phyloP scores from a whole-genome alignment of 2,888 invertebrate species.

The Cephalotes varians region DNA sequence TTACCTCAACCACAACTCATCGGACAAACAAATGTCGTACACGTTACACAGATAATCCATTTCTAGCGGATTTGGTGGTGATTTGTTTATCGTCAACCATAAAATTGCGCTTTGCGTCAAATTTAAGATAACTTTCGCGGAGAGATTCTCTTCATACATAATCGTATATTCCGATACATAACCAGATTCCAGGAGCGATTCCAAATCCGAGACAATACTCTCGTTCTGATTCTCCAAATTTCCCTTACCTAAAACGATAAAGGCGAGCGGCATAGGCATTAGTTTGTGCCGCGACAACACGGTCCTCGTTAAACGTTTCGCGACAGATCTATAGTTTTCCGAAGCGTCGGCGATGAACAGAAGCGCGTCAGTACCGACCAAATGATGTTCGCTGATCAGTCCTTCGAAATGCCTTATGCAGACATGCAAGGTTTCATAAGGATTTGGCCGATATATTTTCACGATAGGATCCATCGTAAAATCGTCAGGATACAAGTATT shows the following conservation, averaged over 20 bases:
- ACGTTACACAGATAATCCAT: constrained; percentile 79
- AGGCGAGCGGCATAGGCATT: constrained; percentile 80
- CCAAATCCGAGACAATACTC: constrained; percentile 71
- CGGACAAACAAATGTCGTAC: constrained; percentile 77
- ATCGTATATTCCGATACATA: constrained; percentile 81
- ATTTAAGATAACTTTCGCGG: constrained; percentile 76
- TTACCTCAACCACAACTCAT: constrained; percentile 83
- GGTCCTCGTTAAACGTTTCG: constrained; percentile 78
- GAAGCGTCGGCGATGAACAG: constrained; percentile 78
- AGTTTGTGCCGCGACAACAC: constrained; percentile 79
- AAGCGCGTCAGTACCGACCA: constrained; percentile 81
- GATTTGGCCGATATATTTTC: constrained; percentile 78
- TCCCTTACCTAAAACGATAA: constrained; percentile 77
- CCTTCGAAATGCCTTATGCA: constrained; percentile 82
- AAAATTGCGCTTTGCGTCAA: constrained; percentile 78
- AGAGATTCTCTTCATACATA: constrained; percentile 73
- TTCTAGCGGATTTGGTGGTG: constrained; percentile 79
- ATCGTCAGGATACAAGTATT: constrained; percentile 86
- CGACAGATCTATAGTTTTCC: constrained; percentile 75
- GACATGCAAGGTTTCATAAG: constrained; percentile 79
- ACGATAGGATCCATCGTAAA: constrained; percentile 77
- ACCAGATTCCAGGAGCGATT: constrained; percentile 78
- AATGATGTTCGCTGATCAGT: constrained; percentile 72
- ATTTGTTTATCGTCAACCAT: constrained; percentile 82
- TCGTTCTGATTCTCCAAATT: constrained; percentile 53